Conservation (phyloP, 1,140 invertebrate species). For the Charaxes varanes region DNA sequence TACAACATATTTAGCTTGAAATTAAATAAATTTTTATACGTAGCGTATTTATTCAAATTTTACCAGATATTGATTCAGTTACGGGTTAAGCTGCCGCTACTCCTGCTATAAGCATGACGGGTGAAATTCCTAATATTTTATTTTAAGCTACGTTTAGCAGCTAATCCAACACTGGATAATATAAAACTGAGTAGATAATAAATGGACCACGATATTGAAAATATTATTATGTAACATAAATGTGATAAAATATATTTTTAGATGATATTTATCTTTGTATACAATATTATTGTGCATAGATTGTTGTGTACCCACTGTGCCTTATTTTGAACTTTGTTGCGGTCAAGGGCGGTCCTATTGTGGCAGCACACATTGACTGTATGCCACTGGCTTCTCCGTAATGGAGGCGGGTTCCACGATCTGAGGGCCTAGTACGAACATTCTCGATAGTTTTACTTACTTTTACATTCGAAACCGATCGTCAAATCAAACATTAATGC, state of each 20-base stretch:
- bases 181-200: conserved; percentile 6
- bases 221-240: conserved; percentile 10
- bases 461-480: too few relatives aligned
- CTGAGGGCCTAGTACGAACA: too few relatives aligned
- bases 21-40: conserved; percentile 5
- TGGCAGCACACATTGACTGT: too few relatives aligned
- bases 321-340: conserved; percentile 22
- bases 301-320: conserved; percentile 29
- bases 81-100: conserved; percentile 1
- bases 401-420: too few relatives aligned
- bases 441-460: too few relatives aligned
- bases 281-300: conserved; percentile 39
- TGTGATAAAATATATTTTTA: conserved; percentile 65
- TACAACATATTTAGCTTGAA: neutral
- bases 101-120: neutral
- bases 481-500: too few relatives aligned
- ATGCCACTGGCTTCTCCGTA: too few relatives aligned
- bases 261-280: conserved; percentile 42
- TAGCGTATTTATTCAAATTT: conserved; percentile 10
- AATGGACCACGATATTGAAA: conserved; percentile 40
- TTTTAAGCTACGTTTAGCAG: neutral
- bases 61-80: too few relatives aligned
- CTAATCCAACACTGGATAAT: conserved; percentile 3
- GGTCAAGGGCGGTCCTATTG: too few relatives aligned
- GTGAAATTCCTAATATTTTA: neutral